Evolutionary conservation across 2,888 invertebrate species (phyloP).

Genomic region (Cheiracanthium punctorium): DNA sequence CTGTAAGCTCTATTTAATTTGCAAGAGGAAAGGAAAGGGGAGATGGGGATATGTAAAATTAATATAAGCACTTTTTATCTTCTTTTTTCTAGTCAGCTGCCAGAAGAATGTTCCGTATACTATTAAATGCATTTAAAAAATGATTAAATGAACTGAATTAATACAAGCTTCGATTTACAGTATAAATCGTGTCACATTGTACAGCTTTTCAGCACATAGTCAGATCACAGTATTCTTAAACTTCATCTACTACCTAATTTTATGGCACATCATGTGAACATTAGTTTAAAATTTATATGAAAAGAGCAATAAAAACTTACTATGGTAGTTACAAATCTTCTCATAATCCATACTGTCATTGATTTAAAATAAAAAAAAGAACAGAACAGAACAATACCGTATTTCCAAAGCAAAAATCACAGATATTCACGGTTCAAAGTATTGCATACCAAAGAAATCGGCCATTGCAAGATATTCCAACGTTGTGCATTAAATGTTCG

Average conservation of each 20-base stretch:
- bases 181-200: not conserved
- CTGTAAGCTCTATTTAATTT: conserved; percentile 38
- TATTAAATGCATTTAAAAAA: conserved; percentile 1
- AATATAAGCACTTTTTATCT: conserved; percentile 4
- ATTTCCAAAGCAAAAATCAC: conserved; percentile 27
- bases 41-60: not conserved
- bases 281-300: conserved; percentile 32
- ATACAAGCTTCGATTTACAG: not conserved
- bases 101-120: not conserved
- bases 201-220: not conserved
- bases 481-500: conserved; percentile 2
- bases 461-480: conserved; percentile 22
- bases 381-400: conserved; percentile 26
- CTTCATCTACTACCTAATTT: conserved; percentile 51
- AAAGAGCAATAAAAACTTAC: conserved; percentile 49
- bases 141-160: not conserved
- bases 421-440: conserved; percentile 36
- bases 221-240: conserved; percentile 29
- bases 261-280: conserved; percentile 63
- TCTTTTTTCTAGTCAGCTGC: conserved; percentile 2
- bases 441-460: conserved; percentile 18
- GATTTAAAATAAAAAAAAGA: conserved; percentile 19
- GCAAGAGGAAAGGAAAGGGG: not conserved
- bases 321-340: conserved; percentile 20
- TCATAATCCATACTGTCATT: conserved; percentile 1